A percentile compares a stretch with the other conserved stretches of the same genome.
Conservation (phyloP, 2,797 vertebrate species). For the Florisuga fusca region DNA sequence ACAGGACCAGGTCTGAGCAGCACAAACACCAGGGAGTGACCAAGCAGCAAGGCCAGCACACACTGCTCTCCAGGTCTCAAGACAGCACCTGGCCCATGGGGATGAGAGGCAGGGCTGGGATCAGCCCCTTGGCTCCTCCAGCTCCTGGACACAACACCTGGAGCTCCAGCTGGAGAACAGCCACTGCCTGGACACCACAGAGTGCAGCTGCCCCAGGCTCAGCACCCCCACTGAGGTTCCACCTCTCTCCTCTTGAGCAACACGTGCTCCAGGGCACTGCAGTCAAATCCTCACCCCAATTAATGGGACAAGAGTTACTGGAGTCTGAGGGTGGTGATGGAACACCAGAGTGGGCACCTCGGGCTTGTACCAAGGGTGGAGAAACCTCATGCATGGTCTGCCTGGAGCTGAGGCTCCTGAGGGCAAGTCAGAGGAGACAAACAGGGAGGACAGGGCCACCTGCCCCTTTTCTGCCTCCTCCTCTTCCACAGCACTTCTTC, state of each 20-base stretch:
- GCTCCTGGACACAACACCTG: background rate
- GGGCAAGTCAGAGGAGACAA: slow-evolving; percentile 15
- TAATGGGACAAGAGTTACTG: background rate
- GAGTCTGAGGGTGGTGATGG: background rate
- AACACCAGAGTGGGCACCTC: background rate
- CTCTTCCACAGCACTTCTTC: background rate
- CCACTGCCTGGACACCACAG: rapidly evolving
- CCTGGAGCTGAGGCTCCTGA: background rate
- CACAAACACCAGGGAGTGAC: background rate
- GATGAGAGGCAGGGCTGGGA: background rate
- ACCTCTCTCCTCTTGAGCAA: background rate
- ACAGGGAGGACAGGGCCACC: slow-evolving; percentile 3
- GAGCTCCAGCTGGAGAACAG: background rate
- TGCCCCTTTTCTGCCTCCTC: background rate
- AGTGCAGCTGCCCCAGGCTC: background rate
- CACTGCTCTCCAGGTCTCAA: background rate
- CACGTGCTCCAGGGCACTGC: background rate
- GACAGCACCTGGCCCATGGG: background rate
- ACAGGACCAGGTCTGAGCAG: rapidly evolving
- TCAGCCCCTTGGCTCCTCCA: background rate
- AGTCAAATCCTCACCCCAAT: background rate
- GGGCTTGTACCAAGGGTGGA: rapidly evolving
- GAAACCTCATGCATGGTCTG: background rate
- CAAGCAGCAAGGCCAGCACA: background rate
- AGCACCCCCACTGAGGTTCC: background rate